Conservation (phyloP, 2,113 vertebrate genomes). For the Pedionomus torquatus region DNA sequence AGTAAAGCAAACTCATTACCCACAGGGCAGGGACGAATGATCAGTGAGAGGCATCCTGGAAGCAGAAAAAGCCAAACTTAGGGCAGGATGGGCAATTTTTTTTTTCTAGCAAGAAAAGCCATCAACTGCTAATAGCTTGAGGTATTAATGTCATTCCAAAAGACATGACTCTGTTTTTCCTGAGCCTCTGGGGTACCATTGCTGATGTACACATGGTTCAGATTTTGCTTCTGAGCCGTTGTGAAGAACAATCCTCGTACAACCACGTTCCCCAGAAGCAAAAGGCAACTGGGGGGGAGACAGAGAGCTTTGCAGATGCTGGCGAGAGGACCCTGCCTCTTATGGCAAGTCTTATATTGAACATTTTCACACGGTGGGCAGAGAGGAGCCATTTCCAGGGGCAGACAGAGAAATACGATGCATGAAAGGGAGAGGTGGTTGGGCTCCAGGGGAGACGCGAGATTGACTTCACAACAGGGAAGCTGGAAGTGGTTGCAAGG, state of each 20-base stretch:
- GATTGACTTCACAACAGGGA: accelerated
- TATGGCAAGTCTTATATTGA: accelerated
- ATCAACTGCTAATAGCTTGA: background rate
- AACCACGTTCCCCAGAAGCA: background rate
- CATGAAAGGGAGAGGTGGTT: background rate
- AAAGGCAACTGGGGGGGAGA: background rate
- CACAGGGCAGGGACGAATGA: background rate
- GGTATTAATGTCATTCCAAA: background rate
- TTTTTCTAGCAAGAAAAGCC: background rate
- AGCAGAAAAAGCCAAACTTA: background rate
- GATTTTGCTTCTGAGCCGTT: too few species aligned
- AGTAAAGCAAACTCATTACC: background rate
- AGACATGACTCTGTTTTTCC: background rate
- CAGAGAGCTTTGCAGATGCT: accelerated
- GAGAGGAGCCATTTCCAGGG: background rate
- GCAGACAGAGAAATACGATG: accelerated
- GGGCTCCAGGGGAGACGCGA: background rate
- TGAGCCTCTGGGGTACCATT: accelerated
- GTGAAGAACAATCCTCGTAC: background rate
- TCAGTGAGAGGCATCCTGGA: background rate
- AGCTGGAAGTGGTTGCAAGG: background rate
- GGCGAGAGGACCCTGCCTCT: background rate
- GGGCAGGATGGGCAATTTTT: background rate
- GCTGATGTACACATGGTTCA: accelerated
- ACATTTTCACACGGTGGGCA: too few species aligned